phyloP scores from a whole-genome alignment of 2,797 vertebrate genomes.

The Agapornis canus region DNA sequence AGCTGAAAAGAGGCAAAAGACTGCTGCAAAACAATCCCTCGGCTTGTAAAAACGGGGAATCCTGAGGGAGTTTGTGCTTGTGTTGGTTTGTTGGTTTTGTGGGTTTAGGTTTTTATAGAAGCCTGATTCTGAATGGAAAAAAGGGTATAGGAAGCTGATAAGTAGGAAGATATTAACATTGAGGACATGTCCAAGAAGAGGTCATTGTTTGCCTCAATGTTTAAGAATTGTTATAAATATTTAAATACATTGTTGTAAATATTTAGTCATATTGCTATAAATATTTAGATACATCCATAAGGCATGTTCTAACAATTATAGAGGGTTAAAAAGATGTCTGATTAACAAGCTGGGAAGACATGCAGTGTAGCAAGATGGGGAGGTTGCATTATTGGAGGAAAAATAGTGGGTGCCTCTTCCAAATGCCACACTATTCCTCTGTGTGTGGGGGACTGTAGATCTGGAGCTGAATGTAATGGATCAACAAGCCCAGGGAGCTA shows the following conservation, averaged over 20 bases:
- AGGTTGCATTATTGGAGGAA: background rate
- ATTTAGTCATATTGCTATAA: background rate
- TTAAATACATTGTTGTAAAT: background rate
- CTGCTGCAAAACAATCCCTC: background rate
- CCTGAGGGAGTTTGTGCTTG: background rate
- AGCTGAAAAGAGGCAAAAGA: background rate
- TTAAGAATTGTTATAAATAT: background rate
- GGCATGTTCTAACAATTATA: background rate
- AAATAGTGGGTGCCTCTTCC: background rate
- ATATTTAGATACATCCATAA: background rate
- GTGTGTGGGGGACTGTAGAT: background rate
- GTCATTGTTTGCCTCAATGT: background rate
- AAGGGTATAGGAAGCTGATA: background rate
- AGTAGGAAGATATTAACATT: background rate
- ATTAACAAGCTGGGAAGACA: background rate
- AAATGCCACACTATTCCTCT: background rate
- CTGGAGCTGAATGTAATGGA: background rate
- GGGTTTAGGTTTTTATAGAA: background rate
- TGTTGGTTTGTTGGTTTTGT: background rate
- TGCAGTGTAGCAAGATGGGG: background rate
- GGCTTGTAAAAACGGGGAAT: rapidly evolving
- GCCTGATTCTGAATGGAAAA: background rate
- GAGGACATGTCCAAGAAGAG: background rate
- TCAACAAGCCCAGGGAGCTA: background rate
- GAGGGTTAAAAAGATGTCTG: background rate